phyloP scores from a whole-genome alignment of 1,140 invertebrate genomes.

The Drosophila triauraria region DNA sequence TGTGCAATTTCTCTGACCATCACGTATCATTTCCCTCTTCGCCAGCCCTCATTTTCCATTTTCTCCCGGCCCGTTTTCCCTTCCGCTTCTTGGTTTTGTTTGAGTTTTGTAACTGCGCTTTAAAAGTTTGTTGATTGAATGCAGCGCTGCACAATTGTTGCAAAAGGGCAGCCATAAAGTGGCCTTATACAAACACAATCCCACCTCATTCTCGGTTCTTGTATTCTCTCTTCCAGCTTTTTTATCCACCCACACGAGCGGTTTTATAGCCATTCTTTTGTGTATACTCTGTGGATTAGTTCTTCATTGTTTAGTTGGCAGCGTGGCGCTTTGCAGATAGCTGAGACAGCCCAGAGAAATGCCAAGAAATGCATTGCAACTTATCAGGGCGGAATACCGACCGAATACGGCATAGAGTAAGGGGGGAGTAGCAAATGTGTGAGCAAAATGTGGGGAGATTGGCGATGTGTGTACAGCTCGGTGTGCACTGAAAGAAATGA shows the following conservation, averaged over 20 bases:
- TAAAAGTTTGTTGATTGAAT: constrained; percentile 82
- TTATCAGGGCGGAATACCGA: constrained; percentile 42
- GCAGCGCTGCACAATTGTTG: constrained; percentile 81
- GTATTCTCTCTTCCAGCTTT: not conserved
- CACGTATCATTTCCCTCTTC: constrained; percentile 42
- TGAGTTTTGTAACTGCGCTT: constrained; percentile 79
- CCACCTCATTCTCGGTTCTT: constrained; percentile 14
- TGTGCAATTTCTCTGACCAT: constrained; percentile 58
- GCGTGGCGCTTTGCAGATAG: constrained; percentile 77
- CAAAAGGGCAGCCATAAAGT: constrained; percentile 81
- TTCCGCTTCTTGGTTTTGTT: constrained; percentile 29
- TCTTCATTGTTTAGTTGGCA: constrained; percentile 82
- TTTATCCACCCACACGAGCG: constrained; percentile 27
- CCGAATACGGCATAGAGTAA: constrained; percentile 9
- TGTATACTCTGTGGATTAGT: constrained; percentile 82
- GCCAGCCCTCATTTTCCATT: constrained; percentile 20
- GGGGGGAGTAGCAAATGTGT: constrained; percentile 3
- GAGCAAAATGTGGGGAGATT: constrained; percentile 40
- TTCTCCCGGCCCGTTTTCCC: constrained; percentile 1
- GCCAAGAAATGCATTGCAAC: constrained; percentile 51
- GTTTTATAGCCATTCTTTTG: constrained; percentile 82
- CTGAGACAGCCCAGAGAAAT: constrained; percentile 48
- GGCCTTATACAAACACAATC: constrained; percentile 62
- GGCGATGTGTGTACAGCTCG: constrained; percentile 33
- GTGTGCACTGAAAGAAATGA: constrained; percentile 22